Base-by-base conservation (phyloP, 2,797 vertebrate genomes). In the Coendou prehensilis region DNA sequence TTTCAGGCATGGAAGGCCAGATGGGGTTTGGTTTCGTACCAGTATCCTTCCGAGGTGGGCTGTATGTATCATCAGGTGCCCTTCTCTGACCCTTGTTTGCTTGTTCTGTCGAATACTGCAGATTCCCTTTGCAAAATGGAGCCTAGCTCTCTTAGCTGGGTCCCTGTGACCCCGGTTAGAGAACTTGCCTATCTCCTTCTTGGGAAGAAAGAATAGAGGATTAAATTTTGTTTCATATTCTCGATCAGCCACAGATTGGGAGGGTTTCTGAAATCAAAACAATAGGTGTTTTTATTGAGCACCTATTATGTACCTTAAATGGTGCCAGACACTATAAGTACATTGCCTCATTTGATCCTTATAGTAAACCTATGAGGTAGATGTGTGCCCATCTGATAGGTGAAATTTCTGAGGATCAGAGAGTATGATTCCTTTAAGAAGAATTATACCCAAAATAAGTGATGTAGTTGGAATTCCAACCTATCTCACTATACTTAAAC, bases 231-330 rank as follows among this genome's bases (percentile, higher is more conserved):
- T 54, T 78, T 50, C 33, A 23, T 17, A 0, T 1, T 2, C 4
- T 6, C n/a, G 30, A 47, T 64, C 52, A 59, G 41, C 20, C 76
- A 9, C 3, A 47, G 47, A 23, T 57, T 50, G 23, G 52, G 83
- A 87, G 76, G 14, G n/a, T 14, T 93, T 94, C 82, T 91, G 71
- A 90, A 95, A 52, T 37, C 45, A 37, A 2, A 83, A n/a, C 63
- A 61, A 83, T 45, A 82, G 28, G 1, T 69, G 1, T 52, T 76
- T 81, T 84, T 71, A 56, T 9, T 88, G 73, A 86, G 18, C 10
- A n/a, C 5, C 45, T 91, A 20, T n/a, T 82, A 69, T 41, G 2
- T 69, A 59, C 23, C 28, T 75, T 57, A 93, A n/a, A 47, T 23
- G 83, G 28, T 85, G 18, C 64, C 73, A 86, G 30, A 17, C 9